Conservation (phyloP, 2,113 vertebrate species). For the Copsychus sechellarum region DNA sequence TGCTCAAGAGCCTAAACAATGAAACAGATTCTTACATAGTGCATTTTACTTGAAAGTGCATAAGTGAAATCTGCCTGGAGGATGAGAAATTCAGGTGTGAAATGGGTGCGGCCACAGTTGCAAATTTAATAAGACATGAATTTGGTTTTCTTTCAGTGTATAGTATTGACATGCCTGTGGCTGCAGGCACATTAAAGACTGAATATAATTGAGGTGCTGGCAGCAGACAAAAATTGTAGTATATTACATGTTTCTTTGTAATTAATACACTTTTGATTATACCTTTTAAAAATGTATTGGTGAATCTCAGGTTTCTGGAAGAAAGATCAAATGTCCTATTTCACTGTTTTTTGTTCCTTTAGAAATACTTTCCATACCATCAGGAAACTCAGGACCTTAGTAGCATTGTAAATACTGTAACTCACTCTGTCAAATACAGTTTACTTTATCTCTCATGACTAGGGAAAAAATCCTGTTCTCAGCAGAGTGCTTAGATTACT, state of each 20-base stretch:
- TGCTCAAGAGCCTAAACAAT: conserved; percentile 14
- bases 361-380: neutral
- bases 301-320: conserved; percentile 28
- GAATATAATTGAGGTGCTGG: conserved; percentile 52
- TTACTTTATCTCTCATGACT: neutral
- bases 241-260: conserved; percentile 61
- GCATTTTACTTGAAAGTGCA: neutral
- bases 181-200: conserved; percentile 63
- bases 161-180: conserved; percentile 70
- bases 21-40: neutral
- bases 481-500: neutral
- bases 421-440: neutral
- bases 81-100: conserved; percentile 74
- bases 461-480: neutral
- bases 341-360: conserved; percentile 5
- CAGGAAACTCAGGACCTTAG: neutral
- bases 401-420: neutral
- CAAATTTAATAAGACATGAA: conserved; percentile 67
- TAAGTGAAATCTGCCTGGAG: conserved; percentile 51
- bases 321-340: conserved; percentile 33
- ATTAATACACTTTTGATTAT: conserved; percentile 52
- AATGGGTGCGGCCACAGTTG: conserved; percentile 69
- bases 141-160: conserved; percentile 59
- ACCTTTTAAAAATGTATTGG: neutral
- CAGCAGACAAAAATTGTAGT: conserved; percentile 38